Conservation (phyloP, 2,888 invertebrate genomes). For the Aelia acuminata region DNA sequence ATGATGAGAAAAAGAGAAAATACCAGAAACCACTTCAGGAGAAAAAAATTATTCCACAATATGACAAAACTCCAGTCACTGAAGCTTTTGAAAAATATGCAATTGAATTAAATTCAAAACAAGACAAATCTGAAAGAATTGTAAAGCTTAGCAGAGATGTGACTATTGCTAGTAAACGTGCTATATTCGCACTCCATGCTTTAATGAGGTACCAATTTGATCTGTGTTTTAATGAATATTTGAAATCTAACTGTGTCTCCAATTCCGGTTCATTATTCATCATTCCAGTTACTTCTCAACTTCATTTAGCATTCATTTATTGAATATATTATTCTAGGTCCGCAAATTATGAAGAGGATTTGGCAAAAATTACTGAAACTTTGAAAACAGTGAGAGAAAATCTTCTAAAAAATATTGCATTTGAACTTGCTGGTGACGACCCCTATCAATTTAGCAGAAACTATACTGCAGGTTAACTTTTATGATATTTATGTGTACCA, state of each 20-base stretch:
- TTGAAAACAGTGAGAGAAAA: conserved; percentile 76
- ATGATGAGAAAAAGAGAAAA: conserved; percentile 25
- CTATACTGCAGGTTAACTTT: conserved; percentile 68
- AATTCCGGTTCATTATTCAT: neutral
- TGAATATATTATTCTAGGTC: conserved; percentile 28
- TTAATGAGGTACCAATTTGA: conserved; percentile 72
- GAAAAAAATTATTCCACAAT: neutral
- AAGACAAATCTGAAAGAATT: conserved; percentile 87
- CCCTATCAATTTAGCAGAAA: conserved; percentile 79
- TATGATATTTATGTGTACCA: neutral
- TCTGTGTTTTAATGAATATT: neutral
- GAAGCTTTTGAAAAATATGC: conserved; percentile 78
- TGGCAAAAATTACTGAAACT: conserved; percentile 78
- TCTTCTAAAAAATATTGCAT: conserved; percentile 78
- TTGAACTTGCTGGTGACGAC: conserved; percentile 81
- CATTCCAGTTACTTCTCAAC: neutral
- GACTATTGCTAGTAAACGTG: conserved; percentile 91
- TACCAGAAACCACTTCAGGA: conserved; percentile 1
- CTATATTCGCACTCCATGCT: conserved; percentile 88
- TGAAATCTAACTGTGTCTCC: neutral
- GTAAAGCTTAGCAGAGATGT: conserved; percentile 87
- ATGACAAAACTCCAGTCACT: conserved; percentile 68
- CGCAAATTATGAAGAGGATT: conserved; percentile 71
- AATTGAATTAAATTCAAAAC: conserved; percentile 79
- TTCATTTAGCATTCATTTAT: neutral